Evolutionary conservation across 2,797 vertebrate genomes (phyloP).

Genomic region (Anguilla marmorata): DNA sequence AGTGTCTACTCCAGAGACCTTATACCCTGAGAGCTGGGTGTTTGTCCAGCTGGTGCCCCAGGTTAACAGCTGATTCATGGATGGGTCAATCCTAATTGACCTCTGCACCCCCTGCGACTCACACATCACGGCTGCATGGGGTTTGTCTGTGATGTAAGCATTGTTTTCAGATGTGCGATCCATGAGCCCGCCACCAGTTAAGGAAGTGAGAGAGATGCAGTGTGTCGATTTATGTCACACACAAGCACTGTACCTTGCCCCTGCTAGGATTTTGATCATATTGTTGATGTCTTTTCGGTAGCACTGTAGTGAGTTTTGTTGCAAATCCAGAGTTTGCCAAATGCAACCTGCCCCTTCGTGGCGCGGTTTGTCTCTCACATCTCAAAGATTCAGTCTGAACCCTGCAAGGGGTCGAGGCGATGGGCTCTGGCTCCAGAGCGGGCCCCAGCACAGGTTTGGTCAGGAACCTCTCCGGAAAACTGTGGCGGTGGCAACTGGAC

Average conservation of each 20-base stretch:
- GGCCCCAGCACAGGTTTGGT: neutral
- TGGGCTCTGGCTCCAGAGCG: neutral
- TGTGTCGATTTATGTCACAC: neutral
- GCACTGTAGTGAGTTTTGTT: neutral
- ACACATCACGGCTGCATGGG: neutral
- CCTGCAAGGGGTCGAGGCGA: conserved; percentile 6
- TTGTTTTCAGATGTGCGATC: neutral
- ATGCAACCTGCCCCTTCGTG: neutral
- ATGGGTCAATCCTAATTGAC: neutral
- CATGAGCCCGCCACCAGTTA: neutral
- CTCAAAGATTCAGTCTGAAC: conserved; percentile 1
- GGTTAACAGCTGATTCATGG: conserved; percentile 16
- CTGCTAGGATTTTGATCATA: neutral
- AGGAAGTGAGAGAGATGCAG: neutral
- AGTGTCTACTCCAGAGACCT: neutral
- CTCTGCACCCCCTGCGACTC: neutral
- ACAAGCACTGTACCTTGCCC: neutral
- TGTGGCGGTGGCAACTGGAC: neutral
- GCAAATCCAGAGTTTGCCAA: neutral
- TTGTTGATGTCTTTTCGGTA: neutral
- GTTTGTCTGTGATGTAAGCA: neutral
- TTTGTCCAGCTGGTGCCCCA: neutral
- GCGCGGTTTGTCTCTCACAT: neutral
- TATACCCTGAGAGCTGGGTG: neutral
- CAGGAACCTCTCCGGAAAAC: neutral